Conservation (phyloP, 2,888 invertebrate genomes). For the Tortrix viridana region DNA sequence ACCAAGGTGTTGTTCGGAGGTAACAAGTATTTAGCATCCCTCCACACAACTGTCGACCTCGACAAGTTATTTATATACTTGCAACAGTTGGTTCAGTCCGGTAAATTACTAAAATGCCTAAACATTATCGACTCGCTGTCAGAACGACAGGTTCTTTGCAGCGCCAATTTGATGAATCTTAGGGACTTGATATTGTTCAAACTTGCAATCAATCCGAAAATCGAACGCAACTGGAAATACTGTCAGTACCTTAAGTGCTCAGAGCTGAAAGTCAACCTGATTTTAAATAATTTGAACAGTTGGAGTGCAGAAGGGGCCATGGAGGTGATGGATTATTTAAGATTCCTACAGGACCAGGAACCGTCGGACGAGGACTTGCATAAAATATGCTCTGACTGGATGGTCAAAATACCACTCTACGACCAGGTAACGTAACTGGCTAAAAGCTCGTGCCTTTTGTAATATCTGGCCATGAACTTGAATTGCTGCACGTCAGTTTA, state of each 20-base stretch:
- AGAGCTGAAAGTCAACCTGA: conserved; percentile 76
- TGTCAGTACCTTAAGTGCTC: conserved; percentile 79
- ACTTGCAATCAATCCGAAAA: conserved; percentile 79
- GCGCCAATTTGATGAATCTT: conserved; percentile 81
- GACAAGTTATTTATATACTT: conserved; percentile 80
- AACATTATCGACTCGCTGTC: conserved; percentile 84
- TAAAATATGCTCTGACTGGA: conserved; percentile 81
- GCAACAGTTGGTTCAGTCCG: conserved; percentile 70
- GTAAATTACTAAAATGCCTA: conserved; percentile 78
- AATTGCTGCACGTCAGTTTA: not conserved
- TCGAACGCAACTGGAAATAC: conserved; percentile 77
- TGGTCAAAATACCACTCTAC: conserved; percentile 86
- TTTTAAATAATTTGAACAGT: conserved; percentile 79
- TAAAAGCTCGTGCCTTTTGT: too few relatives aligned
- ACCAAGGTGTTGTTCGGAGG: conserved; percentile 82
- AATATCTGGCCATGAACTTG: too few relatives aligned
- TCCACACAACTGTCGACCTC: conserved; percentile 82
- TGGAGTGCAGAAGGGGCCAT: conserved; percentile 85
- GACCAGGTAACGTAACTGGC: conserved; percentile 74
- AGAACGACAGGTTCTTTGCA: conserved; percentile 79
- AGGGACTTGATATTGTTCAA: conserved; percentile 85
- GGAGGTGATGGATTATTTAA: conserved; percentile 79
- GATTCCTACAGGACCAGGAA: conserved; percentile 66
- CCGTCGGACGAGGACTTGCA: conserved; percentile 71
- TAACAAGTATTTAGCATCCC: conserved; percentile 84